A percentile compares a stretch with the other conserved stretches of the same genome.
Evolutionary conservation across 2,113 vertebrate species (phyloP).

Genomic region (Seriola rivoliana): DNA sequence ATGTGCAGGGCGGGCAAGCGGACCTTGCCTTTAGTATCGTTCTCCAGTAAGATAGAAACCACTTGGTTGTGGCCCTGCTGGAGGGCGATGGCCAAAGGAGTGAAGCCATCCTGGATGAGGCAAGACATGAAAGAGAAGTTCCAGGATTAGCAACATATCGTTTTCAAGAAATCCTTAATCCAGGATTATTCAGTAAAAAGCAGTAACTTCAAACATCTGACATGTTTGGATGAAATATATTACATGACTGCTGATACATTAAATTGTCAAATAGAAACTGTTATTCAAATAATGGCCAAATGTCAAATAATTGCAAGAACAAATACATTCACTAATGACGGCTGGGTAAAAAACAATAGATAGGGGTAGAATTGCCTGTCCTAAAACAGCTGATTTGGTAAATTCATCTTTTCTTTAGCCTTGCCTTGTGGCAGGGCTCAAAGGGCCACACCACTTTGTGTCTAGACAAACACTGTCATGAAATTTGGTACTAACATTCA

Average conservation of each 20-base stretch:
- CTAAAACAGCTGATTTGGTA: too few relatives aligned
- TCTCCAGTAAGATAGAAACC: slow-evolving; percentile 95
- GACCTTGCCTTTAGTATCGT: slow-evolving; percentile 99
- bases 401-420: too few relatives aligned
- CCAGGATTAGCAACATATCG: neutral
- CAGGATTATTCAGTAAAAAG: neutral
- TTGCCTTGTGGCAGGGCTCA: too few relatives aligned
- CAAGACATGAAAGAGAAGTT: neutral
- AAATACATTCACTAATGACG: too few relatives aligned
- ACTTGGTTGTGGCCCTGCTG: slow-evolving; percentile 99
- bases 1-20: slow-evolving; percentile 96
- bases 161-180: neutral
- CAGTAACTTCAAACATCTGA: neutral
- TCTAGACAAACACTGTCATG: too few relatives aligned
- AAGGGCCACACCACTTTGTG: too few relatives aligned
- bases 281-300: too few relatives aligned
- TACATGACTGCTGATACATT: neutral
- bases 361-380: too few relatives aligned
- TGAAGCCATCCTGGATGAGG: slow-evolving; percentile 92
- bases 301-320: too few relatives aligned
- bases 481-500: neutral
- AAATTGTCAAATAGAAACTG: neutral
- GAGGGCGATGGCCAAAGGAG: slow-evolving; percentile 95
- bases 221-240: neutral
- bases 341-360: too few relatives aligned